Conservation (phyloP, 1,140 invertebrate species). For the Drosophila rufa region DNA sequence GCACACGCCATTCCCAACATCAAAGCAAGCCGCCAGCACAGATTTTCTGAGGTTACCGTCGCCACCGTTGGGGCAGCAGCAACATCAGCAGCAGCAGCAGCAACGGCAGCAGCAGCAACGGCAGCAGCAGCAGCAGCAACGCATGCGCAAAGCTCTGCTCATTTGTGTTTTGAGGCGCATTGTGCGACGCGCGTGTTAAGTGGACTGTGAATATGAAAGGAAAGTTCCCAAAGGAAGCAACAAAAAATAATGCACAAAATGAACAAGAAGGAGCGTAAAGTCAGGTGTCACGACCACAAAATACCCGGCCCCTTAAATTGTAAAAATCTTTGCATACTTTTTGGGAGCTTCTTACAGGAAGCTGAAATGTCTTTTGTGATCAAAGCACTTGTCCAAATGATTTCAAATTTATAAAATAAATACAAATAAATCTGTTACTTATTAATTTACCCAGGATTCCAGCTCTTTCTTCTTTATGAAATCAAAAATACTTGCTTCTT, state of each 20-base stretch:
- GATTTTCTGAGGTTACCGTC: slow-evolving; percentile 83
- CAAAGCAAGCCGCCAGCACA: slow-evolving; percentile 80
- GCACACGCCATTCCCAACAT: slow-evolving; percentile 85
- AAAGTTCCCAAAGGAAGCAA: slow-evolving; percentile 63
- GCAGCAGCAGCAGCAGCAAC: slow-evolving; percentile 11
- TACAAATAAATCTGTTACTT: no score
- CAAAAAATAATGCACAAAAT: slow-evolving; percentile 7
- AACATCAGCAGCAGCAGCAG: slow-evolving; percentile 16
- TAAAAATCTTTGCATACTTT: background rate
- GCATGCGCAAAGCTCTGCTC: slow-evolving; percentile 70
- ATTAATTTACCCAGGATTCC: no score
- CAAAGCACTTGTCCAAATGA: background rate
- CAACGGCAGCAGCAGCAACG: background rate
- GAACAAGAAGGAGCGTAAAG: background rate
- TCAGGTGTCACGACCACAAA: background rate
- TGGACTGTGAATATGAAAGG: slow-evolving; percentile 83
- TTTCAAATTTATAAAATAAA: background rate
- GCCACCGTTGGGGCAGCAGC: slow-evolving; percentile 78
- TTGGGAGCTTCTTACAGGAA: no score
- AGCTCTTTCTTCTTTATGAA: background rate
- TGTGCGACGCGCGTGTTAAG: slow-evolving; percentile 82
- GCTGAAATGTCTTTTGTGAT: no score
- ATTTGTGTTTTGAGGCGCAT: slow-evolving; percentile 82
- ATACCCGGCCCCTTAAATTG: background rate
- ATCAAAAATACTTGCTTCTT: background rate